These are phyloP conservation scores for Stenurella melanura DNA, from an alignment of 2,888 invertebrate species.

Conservation along the genomic window DNA sequence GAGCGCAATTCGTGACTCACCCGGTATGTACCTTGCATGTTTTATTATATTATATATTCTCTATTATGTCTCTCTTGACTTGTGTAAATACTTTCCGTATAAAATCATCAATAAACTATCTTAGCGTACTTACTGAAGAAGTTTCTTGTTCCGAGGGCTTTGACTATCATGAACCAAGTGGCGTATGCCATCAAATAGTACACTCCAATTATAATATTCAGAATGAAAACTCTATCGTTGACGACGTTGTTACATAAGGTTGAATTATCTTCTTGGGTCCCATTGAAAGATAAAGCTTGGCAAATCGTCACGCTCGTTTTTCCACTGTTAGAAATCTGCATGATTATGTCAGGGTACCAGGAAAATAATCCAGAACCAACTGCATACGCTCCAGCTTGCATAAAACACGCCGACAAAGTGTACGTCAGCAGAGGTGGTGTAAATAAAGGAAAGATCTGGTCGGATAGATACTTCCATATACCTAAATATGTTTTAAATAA, in stretches of 20 bases:
- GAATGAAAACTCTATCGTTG: slow-evolving; percentile 50
- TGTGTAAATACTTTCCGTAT: too few species aligned
- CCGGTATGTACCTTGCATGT: too few species aligned
- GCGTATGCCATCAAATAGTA: slow-evolving; percentile 49
- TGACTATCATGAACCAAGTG: slow-evolving; percentile 47
- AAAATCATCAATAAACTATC: too few species aligned
- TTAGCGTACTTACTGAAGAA: slow-evolving; percentile 50
- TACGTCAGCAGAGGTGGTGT: slow-evolving; percentile 54
- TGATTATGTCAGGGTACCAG: slow-evolving; percentile 64
- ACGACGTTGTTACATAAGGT: slow-evolving; percentile 23
- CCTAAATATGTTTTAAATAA: too few species aligned
- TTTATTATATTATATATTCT: too few species aligned
- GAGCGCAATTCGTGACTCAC: too few species aligned
- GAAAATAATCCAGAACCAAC: slow-evolving; percentile 56
- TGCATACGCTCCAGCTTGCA: slow-evolving; percentile 61
- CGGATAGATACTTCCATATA: slow-evolving; percentile 48
- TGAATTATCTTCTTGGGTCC: not conserved
- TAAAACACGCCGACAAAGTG: slow-evolving; percentile 54
- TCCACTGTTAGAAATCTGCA: slow-evolving; percentile 54
- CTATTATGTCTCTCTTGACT: too few species aligned
- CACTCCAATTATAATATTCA: slow-evolving; percentile 56
- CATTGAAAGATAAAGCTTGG: slow-evolving; percentile 52
- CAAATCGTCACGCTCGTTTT: slow-evolving; percentile 57
- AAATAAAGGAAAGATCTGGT: slow-evolving; percentile 59
- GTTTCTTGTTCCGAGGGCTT: slow-evolving; percentile 47